phyloP scores from a whole-genome alignment of 2,797 vertebrate genomes.

The Anguilla anguilla region DNA sequence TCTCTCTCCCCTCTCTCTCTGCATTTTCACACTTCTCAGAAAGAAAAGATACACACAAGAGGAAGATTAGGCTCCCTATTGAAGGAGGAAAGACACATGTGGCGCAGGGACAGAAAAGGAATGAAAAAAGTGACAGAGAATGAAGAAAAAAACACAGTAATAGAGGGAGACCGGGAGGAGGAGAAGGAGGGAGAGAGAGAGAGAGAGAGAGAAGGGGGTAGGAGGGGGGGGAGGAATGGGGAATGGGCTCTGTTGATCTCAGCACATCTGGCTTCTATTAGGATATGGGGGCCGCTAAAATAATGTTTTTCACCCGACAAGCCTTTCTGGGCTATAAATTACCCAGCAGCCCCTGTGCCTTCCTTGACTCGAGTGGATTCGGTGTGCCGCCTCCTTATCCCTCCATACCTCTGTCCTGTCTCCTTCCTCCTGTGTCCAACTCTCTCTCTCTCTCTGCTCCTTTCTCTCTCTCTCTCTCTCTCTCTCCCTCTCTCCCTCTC shows the following conservation, averaged over 20 bases:
- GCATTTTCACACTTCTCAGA: slow-evolving; percentile 58
- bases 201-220: slow-evolving; percentile 33
- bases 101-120: slow-evolving; percentile 58
- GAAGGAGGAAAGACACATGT: slow-evolving; percentile 16
- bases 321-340: slow-evolving; percentile 82
- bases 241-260: slow-evolving; percentile 75
- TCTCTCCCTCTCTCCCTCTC: slow-evolving; percentile 44
- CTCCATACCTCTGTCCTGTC: slow-evolving; percentile 38
- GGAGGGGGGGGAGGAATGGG: slow-evolving; percentile 51
- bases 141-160: slow-evolving; percentile 13
- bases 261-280: slow-evolving; percentile 83
- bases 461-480: background rate
- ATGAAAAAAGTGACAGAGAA: slow-evolving; percentile 36
- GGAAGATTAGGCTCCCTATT: background rate
- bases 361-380: slow-evolving; percentile 66
- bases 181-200: slow-evolving; percentile 27
- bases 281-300: slow-evolving; percentile 80
- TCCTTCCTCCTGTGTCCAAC: slow-evolving; percentile 11
- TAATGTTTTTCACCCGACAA: slow-evolving; percentile 86
- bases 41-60: slow-evolving; percentile 57
- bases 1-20: background rate
- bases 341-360: slow-evolving; percentile 79
- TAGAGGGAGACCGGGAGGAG: slow-evolving; percentile 24
- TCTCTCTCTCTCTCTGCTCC: slow-evolving; percentile 34
- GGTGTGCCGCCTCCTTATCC: slow-evolving; percentile 63